A percentile compares a stretch with the other conserved stretches of the same genome.
Conservation (phyloP, 2,113 vertebrate genomes). For the Xiphophorus maculatus region DNA sequence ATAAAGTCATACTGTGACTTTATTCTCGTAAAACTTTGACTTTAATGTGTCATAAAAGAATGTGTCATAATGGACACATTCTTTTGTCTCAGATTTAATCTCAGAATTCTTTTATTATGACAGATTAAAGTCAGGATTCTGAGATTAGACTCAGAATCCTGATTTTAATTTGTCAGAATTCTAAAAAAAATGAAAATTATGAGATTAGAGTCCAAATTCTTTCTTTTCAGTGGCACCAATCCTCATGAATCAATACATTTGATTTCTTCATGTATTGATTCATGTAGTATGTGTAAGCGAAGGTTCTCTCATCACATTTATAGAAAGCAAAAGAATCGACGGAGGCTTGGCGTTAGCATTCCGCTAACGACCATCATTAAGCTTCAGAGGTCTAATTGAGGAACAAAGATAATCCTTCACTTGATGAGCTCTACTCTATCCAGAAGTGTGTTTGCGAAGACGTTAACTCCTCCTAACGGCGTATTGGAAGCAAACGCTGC, state of each 20-base stretch:
- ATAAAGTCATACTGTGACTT: too few relatives aligned
- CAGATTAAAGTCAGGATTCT: too few relatives aligned
- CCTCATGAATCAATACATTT: background rate
- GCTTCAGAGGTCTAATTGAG: slow-evolving; percentile 26
- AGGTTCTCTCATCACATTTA: background rate
- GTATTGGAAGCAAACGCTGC: background rate
- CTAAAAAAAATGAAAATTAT: too few relatives aligned
- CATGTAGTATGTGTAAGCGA: background rate
- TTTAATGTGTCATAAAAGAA: too few relatives aligned
- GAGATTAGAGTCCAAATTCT: too few relatives aligned
- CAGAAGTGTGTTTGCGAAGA: background rate
- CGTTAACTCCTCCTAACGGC: background rate
- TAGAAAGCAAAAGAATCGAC: background rate
- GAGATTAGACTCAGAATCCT: too few relatives aligned
- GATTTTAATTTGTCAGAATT: too few relatives aligned
- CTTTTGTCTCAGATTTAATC: too few relatives aligned
- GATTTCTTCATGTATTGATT: background rate
- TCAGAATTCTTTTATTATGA: too few relatives aligned
- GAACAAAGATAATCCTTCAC: slow-evolving; percentile 7
- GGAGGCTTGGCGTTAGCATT: background rate
- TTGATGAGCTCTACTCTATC: background rate
- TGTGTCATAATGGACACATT: too few relatives aligned
- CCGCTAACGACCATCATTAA: slow-evolving; percentile 19
- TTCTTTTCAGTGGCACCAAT: too few relatives aligned
- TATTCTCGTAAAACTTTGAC: too few relatives aligned